Base-by-base conservation (phyloP, 2,113 vertebrate species). In the Cairina moschata region DNA sequence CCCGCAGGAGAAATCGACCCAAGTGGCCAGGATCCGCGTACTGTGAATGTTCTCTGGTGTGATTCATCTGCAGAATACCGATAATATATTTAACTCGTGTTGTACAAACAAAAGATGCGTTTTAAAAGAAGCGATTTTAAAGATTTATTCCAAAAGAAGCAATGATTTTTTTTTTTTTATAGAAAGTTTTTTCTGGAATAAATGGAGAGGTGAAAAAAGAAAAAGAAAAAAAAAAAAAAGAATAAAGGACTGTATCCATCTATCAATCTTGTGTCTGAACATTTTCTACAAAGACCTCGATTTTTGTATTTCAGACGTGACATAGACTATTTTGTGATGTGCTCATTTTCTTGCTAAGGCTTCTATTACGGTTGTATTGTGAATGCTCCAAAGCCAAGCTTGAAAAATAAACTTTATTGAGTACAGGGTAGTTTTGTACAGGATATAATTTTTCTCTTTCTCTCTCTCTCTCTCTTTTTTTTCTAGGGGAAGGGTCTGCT, bases 1-100 rank as follows among this genome's bases (percentile, higher is more conserved):
- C 3, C 80, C 59, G 74, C 63, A 54, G 82, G 75, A 58, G 42
- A 42, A 62, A 3, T 1, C 7, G 4, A 34, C 17, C 56, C 78
- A 9, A 56, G 90, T 0, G 3, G 75, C 81, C 67, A 8, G 93
- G 79, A 38, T 34, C 21, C 73, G 58, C 36, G 17, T 86, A 63
- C 88, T 97, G 97, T 91, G 97, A 98, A 97, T 38, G 83, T 94
- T 72, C 78, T 66, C 93, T 34, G 63, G 77, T 81, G 75, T 68
- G 95, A 92, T 80, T 93, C 79, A 13, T 89, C 22, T 86, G 93
- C 79, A 91, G 96, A 78, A 97, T 83, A 79, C 44, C 42, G 28
- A 87, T 88, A 89, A 97, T 92, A 93, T 97, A 97, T 98, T 97
- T 96, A 98, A 96, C 93, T 95, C 71, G 65, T 60, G 65, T 66